Evolutionary conservation across 2,888 invertebrate genomes (phyloP).

Genomic region (Conomelus anceps): DNA sequence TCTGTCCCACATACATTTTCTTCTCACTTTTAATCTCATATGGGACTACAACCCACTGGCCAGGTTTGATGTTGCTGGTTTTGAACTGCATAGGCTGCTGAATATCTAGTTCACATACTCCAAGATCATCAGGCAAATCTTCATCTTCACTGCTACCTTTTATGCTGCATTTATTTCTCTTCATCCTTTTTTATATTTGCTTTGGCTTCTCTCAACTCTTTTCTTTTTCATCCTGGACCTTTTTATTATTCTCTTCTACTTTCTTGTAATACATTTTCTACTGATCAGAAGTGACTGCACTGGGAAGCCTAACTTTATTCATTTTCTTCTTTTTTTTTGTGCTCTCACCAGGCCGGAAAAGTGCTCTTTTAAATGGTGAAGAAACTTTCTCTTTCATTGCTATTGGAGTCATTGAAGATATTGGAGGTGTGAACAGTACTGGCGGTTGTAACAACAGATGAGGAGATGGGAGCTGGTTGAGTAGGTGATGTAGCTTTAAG

Average conservation of each 20-base stretch:
- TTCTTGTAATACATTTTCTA: constrained; percentile 7
- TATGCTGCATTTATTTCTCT: background rate
- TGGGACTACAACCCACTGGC: too few species aligned
- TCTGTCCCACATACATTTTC: background rate
- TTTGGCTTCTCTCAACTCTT: background rate
- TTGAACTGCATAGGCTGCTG: too few species aligned
- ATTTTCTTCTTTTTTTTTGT: background rate
- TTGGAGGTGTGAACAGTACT: too few species aligned
- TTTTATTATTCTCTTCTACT: constrained; percentile 5
- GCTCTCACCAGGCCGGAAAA: constrained; percentile 6
- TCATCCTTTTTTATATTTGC: background rate
- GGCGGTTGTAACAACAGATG: too few species aligned
- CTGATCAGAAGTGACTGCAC: constrained; percentile 6
- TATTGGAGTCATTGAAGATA: background rate
- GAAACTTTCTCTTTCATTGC: background rate
- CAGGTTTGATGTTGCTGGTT: too few species aligned
- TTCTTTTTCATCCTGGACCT: background rate
- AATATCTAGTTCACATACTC: too few species aligned
- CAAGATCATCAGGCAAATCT: too few species aligned
- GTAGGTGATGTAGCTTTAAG: background rate
- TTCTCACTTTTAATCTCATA: too few species aligned
- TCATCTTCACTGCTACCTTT: too few species aligned
- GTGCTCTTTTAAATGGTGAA: constrained; percentile 12
- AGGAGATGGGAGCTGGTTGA: background rate
- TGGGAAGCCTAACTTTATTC: constrained; percentile 7